Evolutionary conservation across 1,140 invertebrate species (phyloP), one percentile per base, ranked within the genome.

Genomic region (Palaemon carinicauda): DNA sequence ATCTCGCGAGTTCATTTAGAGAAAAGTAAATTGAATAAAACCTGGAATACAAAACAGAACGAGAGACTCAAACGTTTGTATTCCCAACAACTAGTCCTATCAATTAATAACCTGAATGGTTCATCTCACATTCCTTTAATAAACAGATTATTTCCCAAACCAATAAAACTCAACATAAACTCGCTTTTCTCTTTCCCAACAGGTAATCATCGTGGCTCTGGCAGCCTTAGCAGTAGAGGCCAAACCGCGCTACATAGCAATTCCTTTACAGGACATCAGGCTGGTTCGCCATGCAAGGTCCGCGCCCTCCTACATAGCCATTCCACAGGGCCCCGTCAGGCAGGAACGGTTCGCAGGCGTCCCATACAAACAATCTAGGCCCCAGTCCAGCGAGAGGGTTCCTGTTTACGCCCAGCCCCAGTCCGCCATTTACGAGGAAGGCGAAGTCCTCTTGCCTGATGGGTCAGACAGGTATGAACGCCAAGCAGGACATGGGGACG

Each of bases 251-350:
- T 80, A 80, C 52, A 53, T 86, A 19, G 60, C 54, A 33, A 81
- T 89, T 10, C 78, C 86, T 5, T 24, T 87, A 4, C 82, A 88
- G 74, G 88, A 87, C 65, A 54, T 80, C 4, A 24, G 33, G 29
- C 82, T 79, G 27, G 56, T 80, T 24, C 71, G 80, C 33, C 79
- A 56, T n/a, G 65, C 73, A 24, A 73, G 33, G 24, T 81, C 87
- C 0, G 21, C n/a, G 31, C 74, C 33, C 12, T 41, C 19, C 27
- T 80, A n/a, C n/a, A n/a, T n/a, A 80, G 53, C 78, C n/a, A n/a
- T 27, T 73, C 54, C 53, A 29, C n/a, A 29, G 29, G 29, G 15
- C 69, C 31, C 1, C 41, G 41, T 41, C 7, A 41, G 41, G 41
- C 1, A 41, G 12, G 41, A 12, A 12, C 41, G 41, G 7, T 41